Base-by-base conservation (phyloP, 37 sponge, comb jelly and placozoan genomes). In the Bolinopsis microptera region DNA sequence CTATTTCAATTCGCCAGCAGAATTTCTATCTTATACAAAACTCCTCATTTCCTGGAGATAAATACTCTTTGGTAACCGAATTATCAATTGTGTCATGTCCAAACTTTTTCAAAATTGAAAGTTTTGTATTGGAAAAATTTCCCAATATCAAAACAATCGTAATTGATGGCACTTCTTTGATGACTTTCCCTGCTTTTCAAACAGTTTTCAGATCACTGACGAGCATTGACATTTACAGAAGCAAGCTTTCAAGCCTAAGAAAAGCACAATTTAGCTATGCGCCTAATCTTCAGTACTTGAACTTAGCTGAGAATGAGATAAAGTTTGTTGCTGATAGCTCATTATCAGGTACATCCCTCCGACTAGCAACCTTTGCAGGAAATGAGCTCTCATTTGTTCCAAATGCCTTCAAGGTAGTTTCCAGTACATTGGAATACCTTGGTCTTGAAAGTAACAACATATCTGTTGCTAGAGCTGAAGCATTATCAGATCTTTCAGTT, bases 391-490 rank as follows among this genome's bases (percentile, higher is more conserved):
- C 90, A 40, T 41, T 36, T 41, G 26, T 40, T 40, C 90, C 90
- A 39, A 22, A 39, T 27, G 34, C 31, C 1, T 86, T 86, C 39
- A 9, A 2, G 26, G 3, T 30, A n/a, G 30, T 86, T 0, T 33
- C 32, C 0, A 40, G 90, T 40, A 39, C 40, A 24, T n/a, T 86
- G 28, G 61, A 38, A 86, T 86, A 86, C 61, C 13, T 86, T 5
- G 90, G 90, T 39, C 48, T 86, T 41, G 90, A 86, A 86, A 25
- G 61, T 2, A 86, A 86, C 28, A 40, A 41, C n/a, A 39, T 86
- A 9, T 28, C 37, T 39, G 36, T 41, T 30, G 3, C 39, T 28
- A 23, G 61, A 24, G 23, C 61, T 33, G 26, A 13, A 40, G 31
- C 90, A 26, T 41, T 86, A 18, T 86, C 90, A 22, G 31, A 41